Evolutionary conservation across 2,888 invertebrate species (phyloP), one percentile per base, ranked within the genome.

Genomic region (Thereva nobilitata): DNA sequence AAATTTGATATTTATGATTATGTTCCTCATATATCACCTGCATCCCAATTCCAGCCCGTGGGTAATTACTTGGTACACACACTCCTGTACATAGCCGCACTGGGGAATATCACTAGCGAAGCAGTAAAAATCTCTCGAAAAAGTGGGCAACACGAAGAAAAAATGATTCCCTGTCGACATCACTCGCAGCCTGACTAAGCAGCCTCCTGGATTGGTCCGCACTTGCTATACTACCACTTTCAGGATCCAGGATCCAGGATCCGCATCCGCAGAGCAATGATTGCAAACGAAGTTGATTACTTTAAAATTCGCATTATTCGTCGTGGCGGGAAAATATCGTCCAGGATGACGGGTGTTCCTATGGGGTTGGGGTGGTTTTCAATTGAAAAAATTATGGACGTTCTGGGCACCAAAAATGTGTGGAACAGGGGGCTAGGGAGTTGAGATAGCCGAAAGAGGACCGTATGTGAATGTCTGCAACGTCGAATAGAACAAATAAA

Each of bases 1-100:
- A 70, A 68, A 70, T 70, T 68, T 67, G 68, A 70, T 70, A 70
- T 70, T 70, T 70, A 70, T 70, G 67, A 70, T 70, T 70, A 70
- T 70, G 68, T 68, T 49, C 63, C 67, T 64, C 70, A 70, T 67
- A 70, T 68, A 68, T 70, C 70, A 70, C 67, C 59, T 66, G 66
- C 40, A 35, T 40, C 38, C 54, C 54, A 37, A 64, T 41, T 34
- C 34, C 49, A 41, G 61, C 41, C 8, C 40, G 49, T 40, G 49
- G 50, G 61, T 61, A 61, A 50, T 61, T 61, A 61, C 61, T 61
- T 50, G 61, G 50, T 50, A 50, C n/a, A 45, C 61, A 61, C n/a
- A 61, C 40, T 23, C 34, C 23, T 37, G 42, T 42, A 56, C 42
- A 42, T 23, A 34, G 7, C 41, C 1, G 42, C 4, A 38, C 38